Conservation (phyloP, 2,797 vertebrate species). For the Tauraco hartlaubi region DNA sequence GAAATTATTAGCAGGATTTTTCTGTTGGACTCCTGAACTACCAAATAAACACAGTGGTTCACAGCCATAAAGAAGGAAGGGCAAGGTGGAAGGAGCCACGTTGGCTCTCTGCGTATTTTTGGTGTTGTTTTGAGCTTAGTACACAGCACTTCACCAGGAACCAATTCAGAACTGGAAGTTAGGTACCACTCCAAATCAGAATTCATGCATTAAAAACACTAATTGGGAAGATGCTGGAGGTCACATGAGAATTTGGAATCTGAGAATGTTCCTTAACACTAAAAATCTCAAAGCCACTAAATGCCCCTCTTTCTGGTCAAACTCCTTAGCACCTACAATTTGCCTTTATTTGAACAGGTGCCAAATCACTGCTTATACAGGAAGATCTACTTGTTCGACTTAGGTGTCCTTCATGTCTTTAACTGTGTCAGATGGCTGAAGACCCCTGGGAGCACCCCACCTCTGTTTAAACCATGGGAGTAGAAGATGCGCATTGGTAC, state of each 20-base stretch:
- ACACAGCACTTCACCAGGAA: neutral
- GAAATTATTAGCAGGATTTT: neutral
- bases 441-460: neutral
- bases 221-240: neutral
- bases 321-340: neutral
- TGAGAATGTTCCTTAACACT: neutral
- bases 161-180: neutral
- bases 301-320: neutral
- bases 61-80: neutral
- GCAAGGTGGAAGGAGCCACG: neutral
- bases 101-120: neutral
- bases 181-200: neutral
- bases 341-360: neutral
- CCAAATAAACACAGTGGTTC: neutral
- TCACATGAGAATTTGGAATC: neutral
- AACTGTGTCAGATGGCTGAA: neutral
- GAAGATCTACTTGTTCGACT: neutral
- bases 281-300: neutral
- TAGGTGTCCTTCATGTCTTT: neutral
- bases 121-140: neutral
- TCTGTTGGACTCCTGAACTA: neutral
- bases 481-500: neutral
- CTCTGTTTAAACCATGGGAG: neutral
- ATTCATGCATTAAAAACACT: neutral
- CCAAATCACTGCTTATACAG: neutral